These are phyloP conservation scores for Furnarius figulus DNA, from an alignment of 2,113 vertebrate genomes.

Conservation along the genomic window DNA sequence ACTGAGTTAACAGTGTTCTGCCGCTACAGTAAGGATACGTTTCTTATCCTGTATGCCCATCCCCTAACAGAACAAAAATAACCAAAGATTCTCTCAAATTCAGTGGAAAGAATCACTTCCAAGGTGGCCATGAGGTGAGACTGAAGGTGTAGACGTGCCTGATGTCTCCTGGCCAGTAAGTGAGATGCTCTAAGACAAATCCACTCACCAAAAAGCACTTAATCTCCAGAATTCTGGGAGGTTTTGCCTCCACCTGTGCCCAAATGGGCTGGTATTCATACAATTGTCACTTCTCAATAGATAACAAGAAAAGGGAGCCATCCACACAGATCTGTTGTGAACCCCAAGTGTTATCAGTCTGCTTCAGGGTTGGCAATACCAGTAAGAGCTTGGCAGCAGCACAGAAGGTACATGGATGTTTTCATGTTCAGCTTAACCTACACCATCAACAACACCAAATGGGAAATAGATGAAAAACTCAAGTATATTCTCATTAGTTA, in stretches of 20 bases:
- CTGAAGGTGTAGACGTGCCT: not conserved
- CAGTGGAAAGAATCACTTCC: not conserved
- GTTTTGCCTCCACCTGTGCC: not conserved
- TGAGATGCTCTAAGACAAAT: not conserved
- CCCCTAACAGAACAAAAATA: not conserved
- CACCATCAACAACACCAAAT: not conserved
- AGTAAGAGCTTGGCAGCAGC: not conserved
- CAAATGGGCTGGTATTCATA: not conserved
- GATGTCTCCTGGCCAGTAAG: not conserved
- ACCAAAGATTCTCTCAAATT: not conserved
- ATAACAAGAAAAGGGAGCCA: not conserved
- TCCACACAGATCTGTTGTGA: not conserved
- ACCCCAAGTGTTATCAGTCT: not conserved
- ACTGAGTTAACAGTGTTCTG: not conserved
- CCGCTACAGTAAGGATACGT: not conserved
- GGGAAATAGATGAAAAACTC: not conserved
- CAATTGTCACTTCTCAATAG: not conserved
- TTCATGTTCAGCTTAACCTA: not conserved
- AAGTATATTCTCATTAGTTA: not conserved
- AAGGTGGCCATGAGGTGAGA: fast-evolving
- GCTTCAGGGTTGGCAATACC: not conserved
- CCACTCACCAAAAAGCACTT: not conserved
- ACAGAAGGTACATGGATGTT: not conserved
- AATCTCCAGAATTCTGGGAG: not conserved
- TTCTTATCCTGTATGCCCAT: not conserved